These are phyloP conservation scores for Halichoerus grypus DNA, from an alignment of 2,113 vertebrate genomes.

Conservation along the genomic window DNA sequence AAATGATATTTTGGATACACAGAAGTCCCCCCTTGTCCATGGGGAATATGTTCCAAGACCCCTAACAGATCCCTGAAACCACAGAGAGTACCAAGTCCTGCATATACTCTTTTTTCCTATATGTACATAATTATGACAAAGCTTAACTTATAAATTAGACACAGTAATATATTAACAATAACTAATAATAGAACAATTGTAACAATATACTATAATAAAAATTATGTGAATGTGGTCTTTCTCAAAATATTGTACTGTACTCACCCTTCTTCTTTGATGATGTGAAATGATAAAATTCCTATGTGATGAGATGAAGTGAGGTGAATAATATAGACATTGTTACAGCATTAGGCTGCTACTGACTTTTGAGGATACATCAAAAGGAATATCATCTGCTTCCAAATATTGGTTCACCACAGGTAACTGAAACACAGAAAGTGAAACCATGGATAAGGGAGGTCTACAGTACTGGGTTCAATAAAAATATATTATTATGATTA, in stretches of 20 bases:
- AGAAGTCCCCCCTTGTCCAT: background rate
- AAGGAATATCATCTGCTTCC: background rate
- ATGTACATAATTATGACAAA: background rate
- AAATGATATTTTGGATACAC: background rate
- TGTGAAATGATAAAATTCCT: background rate
- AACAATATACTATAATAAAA: background rate
- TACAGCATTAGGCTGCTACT: background rate
- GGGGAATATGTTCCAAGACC: background rate
- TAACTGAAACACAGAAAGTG: background rate
- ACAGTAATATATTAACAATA: background rate
- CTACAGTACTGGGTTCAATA: background rate
- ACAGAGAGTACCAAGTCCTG: background rate
- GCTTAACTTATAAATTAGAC: background rate
- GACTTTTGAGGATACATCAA: background rate
- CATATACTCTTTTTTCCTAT: background rate
- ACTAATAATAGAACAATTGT: background rate
- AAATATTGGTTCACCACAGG: background rate
- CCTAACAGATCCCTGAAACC: background rate
- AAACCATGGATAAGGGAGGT: background rate
- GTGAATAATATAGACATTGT: background rate
- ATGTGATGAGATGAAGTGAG: background rate
- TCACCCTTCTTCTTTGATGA: background rate
- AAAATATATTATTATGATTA: background rate
- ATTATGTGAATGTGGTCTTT: background rate
- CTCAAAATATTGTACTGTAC: background rate